A percentile compares a stretch with the other conserved stretches of the same genome.
phyloP scores from a whole-genome alignment of 2,113 vertebrate species.

The Brachypteracias leptosomus region DNA sequence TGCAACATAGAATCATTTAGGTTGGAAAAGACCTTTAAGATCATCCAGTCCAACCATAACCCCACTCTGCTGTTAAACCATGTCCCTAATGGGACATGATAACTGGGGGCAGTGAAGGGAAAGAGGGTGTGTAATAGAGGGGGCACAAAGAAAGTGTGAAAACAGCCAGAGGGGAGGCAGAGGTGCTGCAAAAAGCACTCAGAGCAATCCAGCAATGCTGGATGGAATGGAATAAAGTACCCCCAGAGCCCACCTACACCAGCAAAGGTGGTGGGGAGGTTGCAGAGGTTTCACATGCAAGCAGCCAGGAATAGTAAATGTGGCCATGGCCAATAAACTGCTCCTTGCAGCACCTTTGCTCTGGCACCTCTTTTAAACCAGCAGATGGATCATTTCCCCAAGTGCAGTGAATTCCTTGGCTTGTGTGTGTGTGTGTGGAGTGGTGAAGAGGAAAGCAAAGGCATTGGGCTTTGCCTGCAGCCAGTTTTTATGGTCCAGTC shows the following conservation, averaged over 20 bases:
- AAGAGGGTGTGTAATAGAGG: neutral
- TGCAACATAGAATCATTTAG: too few relatives aligned
- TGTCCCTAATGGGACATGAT: too few relatives aligned
- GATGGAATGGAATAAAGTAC: neutral
- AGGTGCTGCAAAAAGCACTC: neutral
- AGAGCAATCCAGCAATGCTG: neutral
- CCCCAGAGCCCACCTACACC: neutral
- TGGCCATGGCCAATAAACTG: neutral
- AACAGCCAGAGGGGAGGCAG: neutral
- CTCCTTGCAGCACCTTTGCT: neutral
- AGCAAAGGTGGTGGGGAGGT: neutral
- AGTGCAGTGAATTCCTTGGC: neutral
- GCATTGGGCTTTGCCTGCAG: neutral
- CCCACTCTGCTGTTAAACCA: too few relatives aligned
- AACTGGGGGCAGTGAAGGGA: neutral
- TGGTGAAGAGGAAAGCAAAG: neutral
- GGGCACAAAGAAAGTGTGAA: neutral
- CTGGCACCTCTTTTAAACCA: neutral
- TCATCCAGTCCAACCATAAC: too few relatives aligned
- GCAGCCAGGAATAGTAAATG: neutral
- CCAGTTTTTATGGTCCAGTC: constrained; percentile 3
- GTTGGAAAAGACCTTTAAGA: too few relatives aligned
- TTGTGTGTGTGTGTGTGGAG: neutral
- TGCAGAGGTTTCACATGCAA: neutral
- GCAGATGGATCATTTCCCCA: neutral